phyloP scores from a whole-genome alignment of 2,797 vertebrate species.

The Todus mexicanus region DNA sequence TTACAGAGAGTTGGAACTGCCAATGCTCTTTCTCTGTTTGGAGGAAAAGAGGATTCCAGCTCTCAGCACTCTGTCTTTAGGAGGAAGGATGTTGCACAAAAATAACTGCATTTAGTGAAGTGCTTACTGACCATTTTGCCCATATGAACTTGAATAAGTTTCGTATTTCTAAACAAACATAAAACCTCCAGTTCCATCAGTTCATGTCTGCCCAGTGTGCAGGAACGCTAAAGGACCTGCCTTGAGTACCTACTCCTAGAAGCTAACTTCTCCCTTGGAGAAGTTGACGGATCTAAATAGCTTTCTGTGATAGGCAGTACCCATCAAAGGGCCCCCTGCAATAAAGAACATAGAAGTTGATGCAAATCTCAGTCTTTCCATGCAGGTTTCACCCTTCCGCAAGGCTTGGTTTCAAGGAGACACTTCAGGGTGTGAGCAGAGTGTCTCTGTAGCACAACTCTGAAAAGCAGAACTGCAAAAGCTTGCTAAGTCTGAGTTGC shows the following conservation, averaged over 20 bases:
- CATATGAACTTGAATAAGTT: background rate
- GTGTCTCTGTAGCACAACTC: background rate
- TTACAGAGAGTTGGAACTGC: background rate
- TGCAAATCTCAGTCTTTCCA: background rate
- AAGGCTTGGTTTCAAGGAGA: background rate
- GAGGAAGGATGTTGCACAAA: background rate
- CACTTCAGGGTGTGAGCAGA: rapidly evolving
- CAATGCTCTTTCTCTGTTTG: background rate
- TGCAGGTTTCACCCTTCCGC: background rate
- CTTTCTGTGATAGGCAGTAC: background rate
- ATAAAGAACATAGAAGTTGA: background rate
- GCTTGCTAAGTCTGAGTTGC: background rate
- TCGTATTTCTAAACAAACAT: background rate
- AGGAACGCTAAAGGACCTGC: background rate
- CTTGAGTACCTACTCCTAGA: background rate
- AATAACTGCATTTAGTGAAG: background rate
- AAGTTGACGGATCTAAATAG: background rate
- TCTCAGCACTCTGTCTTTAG: background rate
- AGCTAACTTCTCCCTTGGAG: background rate
- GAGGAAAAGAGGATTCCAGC: background rate
- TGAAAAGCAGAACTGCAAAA: background rate
- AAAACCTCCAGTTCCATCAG: background rate
- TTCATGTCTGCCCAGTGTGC: background rate
- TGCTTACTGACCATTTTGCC: background rate
- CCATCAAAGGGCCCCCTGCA: background rate